Evolutionary conservation across 2,113 vertebrate genomes (phyloP), one percentile per base, ranked within the genome.

Genomic region (Sebastes schlegelii): DNA sequence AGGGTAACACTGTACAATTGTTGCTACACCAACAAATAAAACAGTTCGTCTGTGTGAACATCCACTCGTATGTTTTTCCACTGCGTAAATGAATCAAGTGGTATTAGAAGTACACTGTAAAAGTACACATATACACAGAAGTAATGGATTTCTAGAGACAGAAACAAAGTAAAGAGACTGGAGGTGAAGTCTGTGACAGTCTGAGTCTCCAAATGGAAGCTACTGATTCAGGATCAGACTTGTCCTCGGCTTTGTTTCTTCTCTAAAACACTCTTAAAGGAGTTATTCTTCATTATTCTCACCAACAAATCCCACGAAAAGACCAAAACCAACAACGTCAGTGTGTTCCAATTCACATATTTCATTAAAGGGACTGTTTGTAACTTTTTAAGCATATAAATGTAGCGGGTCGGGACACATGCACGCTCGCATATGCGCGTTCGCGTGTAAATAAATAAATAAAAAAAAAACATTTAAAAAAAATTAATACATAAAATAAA

Each of bases 1-100:
- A 34, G 34, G 17, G 45, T n/a, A 42, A 78, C 51, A 19, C 61
- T 73, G 23, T 66, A 67, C 72, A 69, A 34, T n/a, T 14, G 11
- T 7, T 60, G 55, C 55, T 23, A 26, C 62, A 49, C 23, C 66
- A 52, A 55, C 13, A 63, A 23, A 77, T 16, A 5, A 23, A 45
- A 26, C n/a, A 14, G 14, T n/a, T 48, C 23, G 19, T 51, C 9
- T 23, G 6, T 40, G 52, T 48, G 9, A 46, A 66, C 21, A 45
- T 65, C 61, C 48, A 46, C 16, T 66, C 9, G 21, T 66, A 52
- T 64, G 21, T 64, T 64, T 58, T 40, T 66, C 2, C 45, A 26
- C 49, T 16, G 64, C 17, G 17, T 58, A 1, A 64, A 40, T 72
- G 1, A 45, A 13, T 54, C 43, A 17, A 12, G 54, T 68, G n/a